A percentile compares a stretch with the other conserved stretches of the same genome.
Conservation (phyloP, 2,113 vertebrate genomes). For the Pogona vitticeps region DNA sequence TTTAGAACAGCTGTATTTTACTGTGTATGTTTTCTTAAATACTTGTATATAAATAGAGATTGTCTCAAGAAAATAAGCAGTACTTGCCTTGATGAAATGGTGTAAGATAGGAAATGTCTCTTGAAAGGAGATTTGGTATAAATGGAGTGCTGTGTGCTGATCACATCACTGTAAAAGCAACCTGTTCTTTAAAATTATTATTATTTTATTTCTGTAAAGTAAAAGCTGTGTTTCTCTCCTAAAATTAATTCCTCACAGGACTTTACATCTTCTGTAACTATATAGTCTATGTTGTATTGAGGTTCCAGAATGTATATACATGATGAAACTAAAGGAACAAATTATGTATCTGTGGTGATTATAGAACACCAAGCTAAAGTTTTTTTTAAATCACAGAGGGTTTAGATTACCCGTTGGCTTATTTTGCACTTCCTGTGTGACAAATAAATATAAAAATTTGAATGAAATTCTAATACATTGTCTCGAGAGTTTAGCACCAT, state of each 20-base stretch:
- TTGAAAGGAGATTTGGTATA: neutral
- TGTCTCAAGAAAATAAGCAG: neutral
- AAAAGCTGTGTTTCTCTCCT: neutral
- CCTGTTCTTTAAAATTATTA: neutral
- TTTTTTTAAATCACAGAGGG: neutral
- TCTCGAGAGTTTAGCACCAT: neutral
- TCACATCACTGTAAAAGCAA: neutral
- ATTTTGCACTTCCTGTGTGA: neutral
- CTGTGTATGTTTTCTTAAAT: too few species aligned
- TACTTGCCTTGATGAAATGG: neutral
- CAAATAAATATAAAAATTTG: neutral
- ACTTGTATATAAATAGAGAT: neutral
- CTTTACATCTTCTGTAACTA: neutral
- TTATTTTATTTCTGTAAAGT: conserved; percentile 25
- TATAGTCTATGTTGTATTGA: neutral
- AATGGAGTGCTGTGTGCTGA: conserved; percentile 11
- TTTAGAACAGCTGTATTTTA: conserved; percentile 4
- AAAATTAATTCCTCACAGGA: neutral
- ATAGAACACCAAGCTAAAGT: neutral
- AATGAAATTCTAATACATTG: neutral
- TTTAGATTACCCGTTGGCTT: neutral
- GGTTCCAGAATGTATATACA: neutral
- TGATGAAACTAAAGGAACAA: neutral
- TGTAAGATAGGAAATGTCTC: neutral
- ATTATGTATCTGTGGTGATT: neutral